Base-by-base conservation (phyloP, 2,113 vertebrate species). In the Xenus cinereus region DNA sequence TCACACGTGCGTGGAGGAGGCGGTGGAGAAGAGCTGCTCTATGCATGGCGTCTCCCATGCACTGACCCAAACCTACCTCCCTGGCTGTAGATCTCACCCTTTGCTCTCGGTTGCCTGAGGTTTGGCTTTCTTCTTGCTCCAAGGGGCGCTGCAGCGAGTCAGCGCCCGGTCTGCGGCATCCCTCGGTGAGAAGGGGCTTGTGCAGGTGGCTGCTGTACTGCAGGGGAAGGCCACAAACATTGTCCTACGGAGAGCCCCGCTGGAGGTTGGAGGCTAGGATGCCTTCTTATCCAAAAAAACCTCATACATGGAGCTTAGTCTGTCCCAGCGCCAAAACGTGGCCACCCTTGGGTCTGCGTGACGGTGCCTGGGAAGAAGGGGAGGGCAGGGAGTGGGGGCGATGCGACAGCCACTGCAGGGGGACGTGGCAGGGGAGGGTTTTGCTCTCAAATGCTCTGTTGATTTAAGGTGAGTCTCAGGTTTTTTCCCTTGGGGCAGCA, bases 291-390 rank as follows among this genome's bases (percentile, higher is more conserved):
- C 64, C n/a, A 63, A 46, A 79, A 79, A 82, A 75, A n/a, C 14
- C 19, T 94, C 22, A 27, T 48, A 14, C 1, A 1, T 17, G 35
- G 43, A 84, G 28, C 39, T 90, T 75, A 16, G 21, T 53, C 54
- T 50, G 28, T 71, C 33, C 19, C 28, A 57, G 21, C 5, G 7
- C 51, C 27, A 67, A 56, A 89, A 87, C 1, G 0, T 2, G 1
- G 30, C 21, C 0, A 1, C 10, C 13, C 33, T 14, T 10, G 14
- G 30, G 16, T 48, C 45, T 54, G 17, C 9, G 1, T 3, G 6
- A 12, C 1, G 3, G 11, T 78, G 30, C 27, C 3, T 1, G 39
- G 35, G 21, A 56, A 48, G 37, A 79, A 60, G 24, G 14, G 43
- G 23, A 53, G 17, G 27, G 24, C 50, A 75, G n/a, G 35, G 14